Base-by-base conservation (phyloP, 2,113 vertebrate genomes). In the Xiphias gladius region DNA sequence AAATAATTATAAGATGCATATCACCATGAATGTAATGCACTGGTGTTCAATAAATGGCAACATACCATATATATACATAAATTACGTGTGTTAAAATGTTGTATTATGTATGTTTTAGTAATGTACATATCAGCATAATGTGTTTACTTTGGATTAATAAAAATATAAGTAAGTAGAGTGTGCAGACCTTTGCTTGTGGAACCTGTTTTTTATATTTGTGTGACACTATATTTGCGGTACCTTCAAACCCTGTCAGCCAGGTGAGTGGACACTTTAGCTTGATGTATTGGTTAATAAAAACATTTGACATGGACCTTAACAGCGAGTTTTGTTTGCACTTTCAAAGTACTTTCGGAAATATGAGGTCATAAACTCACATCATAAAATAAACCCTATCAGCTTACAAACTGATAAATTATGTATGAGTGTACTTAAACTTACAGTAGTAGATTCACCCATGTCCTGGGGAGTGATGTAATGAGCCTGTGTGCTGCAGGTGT, bases 321-420 rank as follows among this genome's bases (percentile, higher is more conserved):
- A 11, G 26, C n/a, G 2, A 20, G 11, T 30, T 67, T n/a, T 14
- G 6, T 2, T 14, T 41, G 9, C n/a, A 4, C 3, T 35, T 7
- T 39, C 9, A 37, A 7, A 57, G 50, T 3, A 43, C 4, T 4
- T 55, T 65, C 20, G 8, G 30, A 48, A 20, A 20, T 17, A 50
- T 50, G 9, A 43, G 4, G 2, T 57, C 24, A 68, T 14, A 26
- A 32, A 43, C 7, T 2, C 57, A 14, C 1, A 7, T 7, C 16
- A 22, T 75, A 63, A 74, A 64, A 54, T 37, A 66, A 76, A 76
- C n/a, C 12, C 5, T 55, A 5, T 39, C 32, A n/a, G 14, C 20
- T 30, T 32, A 54, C n/a, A 54, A 54, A 63, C 9, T 13, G 9
- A 22, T 50, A 6, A 22, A 62, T 24, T 55, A n/a, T 55, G 2